Evolutionary conservation across 2,113 vertebrate species (phyloP), one percentile per base, ranked within the genome.

Genomic region (Plotosus lineatus): DNA sequence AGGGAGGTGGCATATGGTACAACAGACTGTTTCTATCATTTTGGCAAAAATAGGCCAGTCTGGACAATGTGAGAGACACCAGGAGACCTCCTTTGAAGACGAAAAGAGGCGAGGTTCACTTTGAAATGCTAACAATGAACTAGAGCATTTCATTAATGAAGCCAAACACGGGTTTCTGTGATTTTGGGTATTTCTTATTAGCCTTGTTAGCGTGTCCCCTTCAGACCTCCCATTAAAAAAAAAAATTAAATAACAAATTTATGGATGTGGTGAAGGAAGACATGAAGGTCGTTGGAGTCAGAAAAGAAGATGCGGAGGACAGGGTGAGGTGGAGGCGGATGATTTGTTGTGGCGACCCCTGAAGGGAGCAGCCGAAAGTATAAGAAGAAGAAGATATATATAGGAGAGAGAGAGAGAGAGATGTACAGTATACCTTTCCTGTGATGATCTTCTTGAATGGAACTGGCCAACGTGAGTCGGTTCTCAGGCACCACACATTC

Each of bases 1-100:
- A 81, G 23, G 12, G 28, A 14, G 6, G 71, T 40, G 58, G 85
- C 88, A 89, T 87, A 83, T 86, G 60, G 84, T 83, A 82, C 80
- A 73, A 81, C 84, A 83, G 60, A 76, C 58, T 66, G 60, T 42
- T 48, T 48, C 72, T 65, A 60, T 75, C 48, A 56, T 75, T 75
- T 81, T 81, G 79, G 71, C 79, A 81, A 81, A 65, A 75, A 50
- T 88, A 81, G 86, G 78, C 44, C 82, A 88, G 80, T 63, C 53
- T 11, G 72, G 80, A 72, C 44, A 26, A 74, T 2, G 58, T 83
- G 50, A 66, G 44, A 61, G 83, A 74, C 65, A 78, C 55, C 58
- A 63, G 68, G 76, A 56, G 51, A 66, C 58, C 21, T 65, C 72
- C 60, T 81, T 31, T 44, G 66, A 75, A 21, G 78, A 86, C 77